Conservation (phyloP, 2,888 invertebrate genomes). For the Onthophagus sagittarius region DNA sequence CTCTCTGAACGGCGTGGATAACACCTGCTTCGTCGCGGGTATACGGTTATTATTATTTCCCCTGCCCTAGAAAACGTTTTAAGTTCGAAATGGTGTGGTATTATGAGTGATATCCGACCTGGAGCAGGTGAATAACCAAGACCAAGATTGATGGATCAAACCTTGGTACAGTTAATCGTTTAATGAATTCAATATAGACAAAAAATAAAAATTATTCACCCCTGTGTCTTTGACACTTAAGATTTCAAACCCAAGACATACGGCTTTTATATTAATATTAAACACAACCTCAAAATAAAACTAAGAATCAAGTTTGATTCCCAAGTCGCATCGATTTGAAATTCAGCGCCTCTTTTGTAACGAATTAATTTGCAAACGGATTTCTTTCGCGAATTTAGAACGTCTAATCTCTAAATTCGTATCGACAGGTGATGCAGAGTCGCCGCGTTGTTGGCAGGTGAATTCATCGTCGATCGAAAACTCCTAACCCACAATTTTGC, state of each 20-base stretch:
- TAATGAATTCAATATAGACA: neutral
- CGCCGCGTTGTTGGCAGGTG: neutral
- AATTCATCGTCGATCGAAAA: neutral
- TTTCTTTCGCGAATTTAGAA: neutral
- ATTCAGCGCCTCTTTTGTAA: neutral
- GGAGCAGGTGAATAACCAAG: constrained; percentile 31
- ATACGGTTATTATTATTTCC: constrained; percentile 21
- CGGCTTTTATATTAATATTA: neutral
- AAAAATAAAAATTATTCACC: constrained; percentile 2
- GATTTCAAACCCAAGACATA: neutral
- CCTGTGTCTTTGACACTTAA: constrained; percentile 1
- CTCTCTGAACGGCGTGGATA: constrained; percentile 35
- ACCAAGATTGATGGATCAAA: constrained; percentile 32
- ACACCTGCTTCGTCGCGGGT: constrained; percentile 37
- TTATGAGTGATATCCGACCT: constrained; percentile 31
- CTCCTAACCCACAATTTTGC: neutral
- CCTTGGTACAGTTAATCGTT: constrained; percentile 14
- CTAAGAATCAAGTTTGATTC: no score
- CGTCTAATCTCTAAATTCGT: neutral
- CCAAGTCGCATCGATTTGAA: neutral
- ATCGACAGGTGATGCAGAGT: neutral
- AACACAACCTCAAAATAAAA: neutral
- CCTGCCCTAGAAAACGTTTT: constrained; percentile 14
- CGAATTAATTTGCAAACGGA: neutral
- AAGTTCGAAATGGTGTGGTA: constrained; percentile 18